A percentile compares a stretch with the other conserved stretches of the same genome.
phyloP scores from a whole-genome alignment of 2,113 vertebrate species.

The Cebus imitator region DNA sequence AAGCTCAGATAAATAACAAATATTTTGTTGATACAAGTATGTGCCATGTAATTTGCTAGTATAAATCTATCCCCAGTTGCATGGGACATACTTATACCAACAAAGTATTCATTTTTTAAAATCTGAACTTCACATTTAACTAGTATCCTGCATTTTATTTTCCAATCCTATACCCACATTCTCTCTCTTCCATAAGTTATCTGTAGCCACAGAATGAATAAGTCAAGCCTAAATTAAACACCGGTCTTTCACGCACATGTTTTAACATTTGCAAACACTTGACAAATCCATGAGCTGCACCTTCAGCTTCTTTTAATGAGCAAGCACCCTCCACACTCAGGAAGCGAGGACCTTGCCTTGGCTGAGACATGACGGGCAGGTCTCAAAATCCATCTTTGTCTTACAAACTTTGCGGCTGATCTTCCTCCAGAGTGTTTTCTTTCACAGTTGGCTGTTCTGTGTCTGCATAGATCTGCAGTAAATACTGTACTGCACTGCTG shows the following conservation, averaged over 20 bases:
- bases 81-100: not conserved
- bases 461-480: constrained; percentile 85
- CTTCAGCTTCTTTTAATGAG: not conserved
- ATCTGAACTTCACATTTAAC: not conserved
- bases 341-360: not conserved
- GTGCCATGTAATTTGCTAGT: not conserved
- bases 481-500: constrained; percentile 83
- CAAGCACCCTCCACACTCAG: not conserved
- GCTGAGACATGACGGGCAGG: not conserved
- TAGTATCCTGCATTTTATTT: not conserved
- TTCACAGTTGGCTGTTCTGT: constrained; percentile 81
- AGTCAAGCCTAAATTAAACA: constrained; percentile 24
- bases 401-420: constrained; percentile 64
- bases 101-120: not conserved
- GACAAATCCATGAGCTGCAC: not conserved
- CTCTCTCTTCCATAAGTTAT: not conserved
- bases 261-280: not conserved
- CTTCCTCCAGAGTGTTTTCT: constrained; percentile 73
- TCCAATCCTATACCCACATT: not conserved
- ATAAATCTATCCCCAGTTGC: not conserved
- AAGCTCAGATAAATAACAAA: not conserved
- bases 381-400: not conserved
- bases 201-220: not conserved
- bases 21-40: not conserved
- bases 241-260: not conserved